Base-by-base conservation (phyloP, 1,140 invertebrate species). In the Neodiprion lecontei region DNA sequence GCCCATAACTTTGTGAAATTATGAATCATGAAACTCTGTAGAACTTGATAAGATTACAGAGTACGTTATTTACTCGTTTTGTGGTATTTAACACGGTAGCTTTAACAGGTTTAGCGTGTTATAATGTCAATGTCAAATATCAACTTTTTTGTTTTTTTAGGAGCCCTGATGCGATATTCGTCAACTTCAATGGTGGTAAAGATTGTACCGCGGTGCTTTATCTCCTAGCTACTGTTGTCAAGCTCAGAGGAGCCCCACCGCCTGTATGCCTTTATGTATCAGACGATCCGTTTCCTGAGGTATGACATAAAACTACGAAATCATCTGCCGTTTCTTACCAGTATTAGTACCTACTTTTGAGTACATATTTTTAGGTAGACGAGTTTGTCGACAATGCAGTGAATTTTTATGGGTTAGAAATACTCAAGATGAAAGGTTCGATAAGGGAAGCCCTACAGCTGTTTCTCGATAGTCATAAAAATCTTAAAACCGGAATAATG, bases 181-280 rank as follows among this genome's bases (percentile, higher is more conserved):
- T 99, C 49, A 95, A 95, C 73, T 99, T 99, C 82, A 99, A 99
- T 88, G 98, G 98, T 47, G 98, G 98, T 9, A 99, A 99, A 89
- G 98, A 99, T 89, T 99, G 98, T 84, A 98, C 96, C 2, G 96
- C 94, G 1, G 88, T 98, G 17, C 88, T 98, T 72, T 95, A 98
- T 87, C 85, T 98, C 47, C 89, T 91, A 40, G 87, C 93, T 79
- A 90, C 92, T 9, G 86, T 95, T 23, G 84, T 94, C 50, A 88
- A 90, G 79, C 90, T 91, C 74, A 90, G 79, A 74, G 82, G 81
- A 72, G 69, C 81, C 28, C 78, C 83, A 14, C 48, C 82, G 1
- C 75, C 83, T 40, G 47, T 83, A 3, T 87, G 86, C 70, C 79
- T 88, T 23, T 88, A 88, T 67, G 76, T 92, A 76, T 92, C 92